These are phyloP conservation scores for Spheniscus humboldti DNA, from an alignment of 2,797 vertebrate genomes.

Conservation along the genomic window DNA sequence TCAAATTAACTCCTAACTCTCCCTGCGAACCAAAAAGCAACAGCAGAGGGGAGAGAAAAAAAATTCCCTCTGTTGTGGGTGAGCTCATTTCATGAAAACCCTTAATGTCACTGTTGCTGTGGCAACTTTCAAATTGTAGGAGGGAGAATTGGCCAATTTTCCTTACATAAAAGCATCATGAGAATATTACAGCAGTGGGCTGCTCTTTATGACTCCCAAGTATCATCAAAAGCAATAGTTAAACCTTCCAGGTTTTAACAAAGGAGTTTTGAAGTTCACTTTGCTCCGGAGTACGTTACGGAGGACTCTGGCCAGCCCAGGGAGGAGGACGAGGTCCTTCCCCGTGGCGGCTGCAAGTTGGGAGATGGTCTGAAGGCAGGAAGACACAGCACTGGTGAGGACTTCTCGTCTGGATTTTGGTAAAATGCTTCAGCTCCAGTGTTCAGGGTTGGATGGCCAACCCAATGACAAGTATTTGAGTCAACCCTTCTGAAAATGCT, in stretches of 20 bases:
- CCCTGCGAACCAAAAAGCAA: not conserved
- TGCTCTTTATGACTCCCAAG: not conserved
- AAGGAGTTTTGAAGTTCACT: not conserved
- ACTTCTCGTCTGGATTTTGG: not conserved
- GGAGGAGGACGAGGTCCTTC: not conserved
- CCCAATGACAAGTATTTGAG: too few species aligned
- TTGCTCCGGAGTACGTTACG: fast-evolving
- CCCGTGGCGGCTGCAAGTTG: fast-evolving
- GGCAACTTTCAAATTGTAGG: slow-evolving; percentile 48
- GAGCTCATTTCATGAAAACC: slow-evolving; percentile 40
- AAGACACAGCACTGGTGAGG: not conserved
- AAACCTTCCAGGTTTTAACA: not conserved
- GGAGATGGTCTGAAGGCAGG: not conserved
- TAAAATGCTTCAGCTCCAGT: not conserved
- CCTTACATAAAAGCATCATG: slow-evolving; percentile 22
- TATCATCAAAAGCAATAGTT: not conserved
- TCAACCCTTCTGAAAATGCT: not conserved
- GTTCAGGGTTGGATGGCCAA: not conserved
- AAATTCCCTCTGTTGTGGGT: not conserved
- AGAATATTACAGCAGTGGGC: slow-evolving; percentile 12
- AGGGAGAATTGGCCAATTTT: slow-evolving; percentile 46
- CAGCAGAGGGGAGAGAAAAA: not conserved
- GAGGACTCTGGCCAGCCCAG: not conserved
- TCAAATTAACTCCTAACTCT: not conserved
- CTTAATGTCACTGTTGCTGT: slow-evolving; percentile 44